Conservation (phyloP, 2,888 invertebrate genomes). For the Podabrus alpinus region DNA sequence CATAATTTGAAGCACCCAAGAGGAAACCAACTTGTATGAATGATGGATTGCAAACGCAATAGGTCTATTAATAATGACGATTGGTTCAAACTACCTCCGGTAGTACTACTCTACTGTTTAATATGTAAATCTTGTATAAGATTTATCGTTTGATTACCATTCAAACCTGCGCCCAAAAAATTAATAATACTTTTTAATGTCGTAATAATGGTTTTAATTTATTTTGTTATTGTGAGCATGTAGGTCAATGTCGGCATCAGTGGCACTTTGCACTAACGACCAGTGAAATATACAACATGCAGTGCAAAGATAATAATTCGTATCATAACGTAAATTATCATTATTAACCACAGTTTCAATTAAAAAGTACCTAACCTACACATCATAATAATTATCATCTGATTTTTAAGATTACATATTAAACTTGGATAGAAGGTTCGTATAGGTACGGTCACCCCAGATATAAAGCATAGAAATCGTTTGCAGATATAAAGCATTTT, state of each 20-base stretch:
- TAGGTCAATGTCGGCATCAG: not conserved
- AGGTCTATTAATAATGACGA: constrained; percentile 40
- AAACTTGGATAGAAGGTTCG: constrained; percentile 13
- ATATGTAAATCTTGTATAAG: not conserved
- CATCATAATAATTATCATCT: not conserved
- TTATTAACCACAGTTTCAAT: not conserved
- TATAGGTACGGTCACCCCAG: constrained; percentile 39
- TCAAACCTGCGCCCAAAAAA: not conserved
- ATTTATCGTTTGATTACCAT: not conserved
- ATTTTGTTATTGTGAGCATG: not conserved
- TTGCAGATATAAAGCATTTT: constrained; percentile 50
- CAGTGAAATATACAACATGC: not conserved
- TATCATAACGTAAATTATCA: not conserved
- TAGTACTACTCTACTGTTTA: constrained; percentile 15
- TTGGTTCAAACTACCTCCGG: constrained; percentile 38
- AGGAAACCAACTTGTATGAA: constrained; percentile 33
- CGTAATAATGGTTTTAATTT: not conserved
- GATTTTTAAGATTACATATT: not conserved
- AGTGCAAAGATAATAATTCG: not conserved
- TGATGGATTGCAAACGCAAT: constrained; percentile 40
- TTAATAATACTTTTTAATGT: not conserved
- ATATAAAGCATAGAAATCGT: constrained; percentile 48
- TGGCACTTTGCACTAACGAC: not conserved
- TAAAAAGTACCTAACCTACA: not conserved
- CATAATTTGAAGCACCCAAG: constrained; percentile 34